Percentiles rank a stretch among this genome's conserved stretches.
Evolutionary conservation across 1,140 invertebrate species (phyloP).

Genomic region (Megathymus violae): DNA sequence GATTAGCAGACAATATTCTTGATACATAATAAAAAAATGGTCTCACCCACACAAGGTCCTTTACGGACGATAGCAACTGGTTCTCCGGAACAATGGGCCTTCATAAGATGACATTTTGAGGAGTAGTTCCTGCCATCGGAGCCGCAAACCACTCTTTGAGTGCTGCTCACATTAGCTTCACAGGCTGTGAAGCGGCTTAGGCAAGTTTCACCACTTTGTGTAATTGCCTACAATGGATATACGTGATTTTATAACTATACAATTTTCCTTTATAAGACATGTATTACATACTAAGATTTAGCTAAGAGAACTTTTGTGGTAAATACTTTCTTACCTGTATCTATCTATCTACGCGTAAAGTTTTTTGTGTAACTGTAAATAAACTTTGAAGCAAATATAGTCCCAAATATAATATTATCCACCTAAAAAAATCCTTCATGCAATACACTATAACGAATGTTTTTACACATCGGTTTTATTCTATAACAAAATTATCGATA

Average conservation of each 20-base stretch:
- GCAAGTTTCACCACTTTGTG: slow-evolving; percentile 55
- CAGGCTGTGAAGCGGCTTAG: slow-evolving; percentile 58
- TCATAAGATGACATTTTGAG: slow-evolving; percentile 89
- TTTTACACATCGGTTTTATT: too few species aligned
- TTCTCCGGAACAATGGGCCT: slow-evolving; percentile 89
- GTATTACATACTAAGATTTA: too few species aligned
- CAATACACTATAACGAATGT: too few species aligned
- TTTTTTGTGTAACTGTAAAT: too few species aligned
- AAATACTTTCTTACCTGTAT: too few species aligned
- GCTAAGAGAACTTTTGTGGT: too few species aligned
- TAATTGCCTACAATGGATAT: slow-evolving; percentile 41
- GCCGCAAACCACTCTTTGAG: slow-evolving; percentile 88
- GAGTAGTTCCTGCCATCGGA: slow-evolving; percentile 92
- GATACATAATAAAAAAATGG: slow-evolving; percentile 13
- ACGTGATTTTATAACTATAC: neutral
- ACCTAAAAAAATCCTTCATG: too few species aligned
- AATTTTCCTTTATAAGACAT: too few species aligned
- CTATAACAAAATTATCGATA: slow-evolving; percentile 1
- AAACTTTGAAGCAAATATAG: too few species aligned
- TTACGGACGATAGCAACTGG: slow-evolving; percentile 88
- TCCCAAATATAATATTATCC: too few species aligned
- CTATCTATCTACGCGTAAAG: too few species aligned
- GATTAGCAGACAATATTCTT: slow-evolving; percentile 8
- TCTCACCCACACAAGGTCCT: slow-evolving; percentile 88
- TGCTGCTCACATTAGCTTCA: slow-evolving; percentile 53